Evolutionary conservation across 2,113 vertebrate genomes (phyloP), one percentile per base, ranked within the genome.

Genomic region (Platysternon megacephalum): DNA sequence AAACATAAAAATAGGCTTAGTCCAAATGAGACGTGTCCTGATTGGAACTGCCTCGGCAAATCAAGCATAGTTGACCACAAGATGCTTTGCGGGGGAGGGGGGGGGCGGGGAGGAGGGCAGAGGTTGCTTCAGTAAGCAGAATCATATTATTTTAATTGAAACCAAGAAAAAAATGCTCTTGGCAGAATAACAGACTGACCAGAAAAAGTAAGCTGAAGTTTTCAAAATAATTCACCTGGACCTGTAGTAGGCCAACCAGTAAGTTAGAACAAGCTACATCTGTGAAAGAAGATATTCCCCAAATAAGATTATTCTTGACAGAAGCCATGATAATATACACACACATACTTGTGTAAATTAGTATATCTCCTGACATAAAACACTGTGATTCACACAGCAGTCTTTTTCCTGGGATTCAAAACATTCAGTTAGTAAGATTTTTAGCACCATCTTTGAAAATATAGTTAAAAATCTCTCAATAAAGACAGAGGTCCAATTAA

Each of bases 161-260:
- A 72, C 39, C 13, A 12, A 39, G 61, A 85, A 32, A 56, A n/a
- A 93, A 84, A 84, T 6, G 24, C 35, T 89, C 79, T 91, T 90
- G 86, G 84, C 94, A 89, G 51, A 95, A 93, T 76, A 55, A 90
- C 68, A 91, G 82, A 16, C 48, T 85, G 88, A 95, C 85, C 93
- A 96, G 89, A 72, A 95, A 95, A 76, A 16, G 1, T 61, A 94
- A 85, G 79, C 68, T 94, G 91, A 93, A 96, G 95, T 86, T 94
- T 85, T 87, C 72, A 84, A 87, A 93, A 42, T 91, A 85, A 52
- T 56, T 86, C 68, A 76, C 42, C 95, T 91, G 83, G 91, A 72
- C 21, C 78, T 89, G 55, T 26, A 78, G 88, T 42, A 93, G 61
- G 88, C 90, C 79, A 95, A 91, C 79, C 55, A 29, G 44, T 86